phyloP scores from a whole-genome alignment of 2,888 invertebrate species.

The Globia sparganii region DNA sequence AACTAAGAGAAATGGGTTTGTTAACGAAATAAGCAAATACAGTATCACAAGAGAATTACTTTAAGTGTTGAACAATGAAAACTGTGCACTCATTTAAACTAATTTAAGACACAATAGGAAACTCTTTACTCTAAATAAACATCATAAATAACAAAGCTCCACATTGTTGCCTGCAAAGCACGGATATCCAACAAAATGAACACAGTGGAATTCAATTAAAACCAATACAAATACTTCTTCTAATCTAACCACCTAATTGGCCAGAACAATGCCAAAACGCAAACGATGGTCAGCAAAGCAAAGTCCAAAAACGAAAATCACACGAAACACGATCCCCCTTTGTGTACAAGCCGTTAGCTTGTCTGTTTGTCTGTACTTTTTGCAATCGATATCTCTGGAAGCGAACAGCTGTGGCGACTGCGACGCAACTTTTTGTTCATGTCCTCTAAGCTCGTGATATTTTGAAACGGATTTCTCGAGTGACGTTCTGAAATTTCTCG shows the following conservation, averaged over 20 bases:
- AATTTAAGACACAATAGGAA: background rate
- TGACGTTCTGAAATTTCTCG: conserved; percentile 47
- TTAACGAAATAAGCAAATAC: conserved; percentile 1
- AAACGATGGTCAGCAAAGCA: conserved; percentile 48
- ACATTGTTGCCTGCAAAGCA: conserved; percentile 8
- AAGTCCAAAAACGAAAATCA: conserved; percentile 57
- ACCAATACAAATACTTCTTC: conserved; percentile 41
- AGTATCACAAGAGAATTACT: background rate
- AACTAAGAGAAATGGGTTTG: background rate
- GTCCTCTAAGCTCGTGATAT: conserved; percentile 69
- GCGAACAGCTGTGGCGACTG: conserved; percentile 82
- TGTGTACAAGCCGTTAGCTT: conserved; percentile 78
- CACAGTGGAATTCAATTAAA: conserved; percentile 54
- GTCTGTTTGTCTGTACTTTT: conserved; percentile 81
- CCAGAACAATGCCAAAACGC: conserved; percentile 50
- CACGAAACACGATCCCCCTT: conserved; percentile 62
- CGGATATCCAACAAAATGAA: conserved; percentile 22
- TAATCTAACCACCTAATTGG: conserved; percentile 56
- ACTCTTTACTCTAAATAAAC: conserved; percentile 32
- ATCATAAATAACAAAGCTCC: conserved; percentile 26
- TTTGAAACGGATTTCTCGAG: conserved; percentile 70
- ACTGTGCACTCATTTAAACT: background rate
- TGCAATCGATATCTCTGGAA: conserved; percentile 87
- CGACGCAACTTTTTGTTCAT: conserved; percentile 71
- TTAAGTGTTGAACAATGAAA: background rate